Evolutionary conservation across 1,140 invertebrate genomes (phyloP).

Genomic region (Micrasema minimum): DNA sequence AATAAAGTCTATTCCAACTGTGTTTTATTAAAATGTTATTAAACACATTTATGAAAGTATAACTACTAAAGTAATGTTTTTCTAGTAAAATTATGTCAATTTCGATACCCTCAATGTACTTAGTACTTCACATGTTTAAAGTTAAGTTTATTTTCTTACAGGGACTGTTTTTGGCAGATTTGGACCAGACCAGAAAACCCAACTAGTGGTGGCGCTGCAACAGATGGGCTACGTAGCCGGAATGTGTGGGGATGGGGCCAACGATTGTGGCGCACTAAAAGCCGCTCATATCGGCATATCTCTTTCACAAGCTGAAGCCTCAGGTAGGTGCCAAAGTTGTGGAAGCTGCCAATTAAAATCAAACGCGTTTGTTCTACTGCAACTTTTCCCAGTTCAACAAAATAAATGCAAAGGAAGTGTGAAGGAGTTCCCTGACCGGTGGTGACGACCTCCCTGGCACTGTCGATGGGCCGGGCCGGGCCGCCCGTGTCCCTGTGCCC

Average conservation of each 20-base stretch:
- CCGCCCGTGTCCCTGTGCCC: conserved; percentile 71
- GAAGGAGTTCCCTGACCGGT: conserved; percentile 68
- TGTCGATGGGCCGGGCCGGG: conserved; percentile 78
- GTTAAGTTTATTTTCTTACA: conserved; percentile 39
- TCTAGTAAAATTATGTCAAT: too few relatives aligned
- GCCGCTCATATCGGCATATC: conserved; percentile 95
- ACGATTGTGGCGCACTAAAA: conserved; percentile 93
- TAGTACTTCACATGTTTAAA: not conserved
- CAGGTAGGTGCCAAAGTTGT: conserved; percentile 55
- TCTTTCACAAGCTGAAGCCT: conserved; percentile 91
- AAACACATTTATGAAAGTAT: too few relatives aligned
- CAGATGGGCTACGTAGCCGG: conserved; percentile 83
- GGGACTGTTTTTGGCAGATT: conserved; percentile 93
- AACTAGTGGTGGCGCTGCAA: conserved; percentile 87
- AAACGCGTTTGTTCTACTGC: too few relatives aligned
- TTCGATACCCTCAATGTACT: too few relatives aligned
- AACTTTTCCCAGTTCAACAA: too few relatives aligned
- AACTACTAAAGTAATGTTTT: too few relatives aligned
- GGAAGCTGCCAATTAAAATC: too few relatives aligned
- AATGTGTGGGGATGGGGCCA: conserved; percentile 94
- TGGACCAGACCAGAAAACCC: conserved; percentile 95
- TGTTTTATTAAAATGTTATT: too few relatives aligned
- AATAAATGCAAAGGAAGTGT: too few relatives aligned
- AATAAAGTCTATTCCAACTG: too few relatives aligned
- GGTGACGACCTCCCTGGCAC: conserved; percentile 82